Evolutionary conservation across 2,888 invertebrate genomes (phyloP).

Genomic region (Drosophila subquinaria): DNA sequence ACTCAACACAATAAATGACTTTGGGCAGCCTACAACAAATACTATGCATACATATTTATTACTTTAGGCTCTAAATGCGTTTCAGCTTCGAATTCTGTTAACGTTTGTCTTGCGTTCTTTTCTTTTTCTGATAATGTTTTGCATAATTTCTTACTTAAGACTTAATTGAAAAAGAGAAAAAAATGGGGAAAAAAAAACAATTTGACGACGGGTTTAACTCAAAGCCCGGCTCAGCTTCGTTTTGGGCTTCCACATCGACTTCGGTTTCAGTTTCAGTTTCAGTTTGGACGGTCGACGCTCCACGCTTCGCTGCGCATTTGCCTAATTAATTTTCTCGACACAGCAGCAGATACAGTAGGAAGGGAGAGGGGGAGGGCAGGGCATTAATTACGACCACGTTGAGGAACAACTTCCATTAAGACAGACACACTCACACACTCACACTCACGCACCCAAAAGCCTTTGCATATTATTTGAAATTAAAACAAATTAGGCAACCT

Average conservation of each 20-base stretch:
- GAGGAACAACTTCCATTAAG: conserved; percentile 81
- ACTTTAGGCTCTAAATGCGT: conserved; percentile 1
- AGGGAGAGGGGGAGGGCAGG: conserved; percentile 20
- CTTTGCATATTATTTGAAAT: conserved; percentile 80
- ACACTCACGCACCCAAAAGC: conserved; percentile 33
- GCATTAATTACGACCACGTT: conserved; percentile 80
- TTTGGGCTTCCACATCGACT: conserved; percentile 26
- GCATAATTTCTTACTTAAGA: conserved; percentile 84
- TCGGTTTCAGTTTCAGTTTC: conserved; percentile 14
- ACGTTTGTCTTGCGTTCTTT: conserved; percentile 41
- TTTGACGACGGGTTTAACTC: conserved; percentile 51
- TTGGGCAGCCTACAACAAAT: conserved; percentile 18
- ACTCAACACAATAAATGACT: conserved; percentile 39
- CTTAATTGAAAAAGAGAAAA: conserved; percentile 75
- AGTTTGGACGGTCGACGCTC: conserved; percentile 42
- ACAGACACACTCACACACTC: conserved; percentile 25
- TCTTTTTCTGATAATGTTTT: conserved; percentile 63
- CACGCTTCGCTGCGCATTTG: conserved; percentile 83
- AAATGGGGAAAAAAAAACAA: conserved; percentile 1
- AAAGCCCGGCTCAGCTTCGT: conserved; percentile 54
- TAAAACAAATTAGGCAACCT: conserved; percentile 82
- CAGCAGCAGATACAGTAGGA: conserved; percentile 38
- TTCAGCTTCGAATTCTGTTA: conserved; percentile 57
- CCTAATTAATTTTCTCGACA: conserved; percentile 83
- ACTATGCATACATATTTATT: conserved; percentile 4